These are phyloP conservation scores for Ctenopoma kingsleyae DNA, from an alignment of 2,797 vertebrate genomes.

Conservation along the genomic window DNA sequence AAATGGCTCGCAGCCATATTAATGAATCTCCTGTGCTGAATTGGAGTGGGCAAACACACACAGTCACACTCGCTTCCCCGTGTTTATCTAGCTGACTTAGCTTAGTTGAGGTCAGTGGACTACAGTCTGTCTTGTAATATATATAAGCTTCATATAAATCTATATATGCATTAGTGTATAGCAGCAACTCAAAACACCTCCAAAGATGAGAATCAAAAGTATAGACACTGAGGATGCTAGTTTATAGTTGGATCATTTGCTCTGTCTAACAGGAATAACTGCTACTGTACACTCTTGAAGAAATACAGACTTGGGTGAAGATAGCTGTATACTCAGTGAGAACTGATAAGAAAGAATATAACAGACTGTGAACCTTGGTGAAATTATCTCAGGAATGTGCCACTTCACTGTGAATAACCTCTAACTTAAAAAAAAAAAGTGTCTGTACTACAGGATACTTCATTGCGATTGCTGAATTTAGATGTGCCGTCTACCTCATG, in stretches of 20 bases:
- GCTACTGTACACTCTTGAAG: neutral
- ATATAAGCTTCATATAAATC: constrained; percentile 49
- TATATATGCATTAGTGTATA: constrained; percentile 13
- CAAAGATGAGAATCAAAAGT: constrained; percentile 10
- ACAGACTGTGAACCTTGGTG: neutral
- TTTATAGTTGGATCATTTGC: constrained; percentile 17
- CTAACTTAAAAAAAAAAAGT: constrained; percentile 8
- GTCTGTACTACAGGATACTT: constrained; percentile 6
- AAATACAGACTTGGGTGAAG: neutral
- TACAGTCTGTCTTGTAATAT: constrained; percentile 43
- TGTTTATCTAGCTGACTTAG: constrained; percentile 43
- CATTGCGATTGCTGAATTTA: constrained; percentile 18
- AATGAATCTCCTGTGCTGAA: constrained; percentile 38
- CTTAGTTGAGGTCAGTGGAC: constrained; percentile 38
- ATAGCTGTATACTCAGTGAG: neutral
- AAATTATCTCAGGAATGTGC: constrained; percentile 9
- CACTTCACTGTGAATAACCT: constrained; percentile 30
- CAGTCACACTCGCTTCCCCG: neutral
- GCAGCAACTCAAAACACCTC: constrained; percentile 16
- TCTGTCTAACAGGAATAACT: constrained; percentile 16
- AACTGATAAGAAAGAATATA: neutral
- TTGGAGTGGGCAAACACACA: constrained; percentile 1
- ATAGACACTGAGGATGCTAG: constrained; percentile 6
- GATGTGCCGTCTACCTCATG: constrained; percentile 3
- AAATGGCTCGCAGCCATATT: constrained; percentile 32